These are phyloP conservation scores for Chrysodeixis includens DNA, from an alignment of 2,888 invertebrate genomes.

Conservation along the genomic window DNA sequence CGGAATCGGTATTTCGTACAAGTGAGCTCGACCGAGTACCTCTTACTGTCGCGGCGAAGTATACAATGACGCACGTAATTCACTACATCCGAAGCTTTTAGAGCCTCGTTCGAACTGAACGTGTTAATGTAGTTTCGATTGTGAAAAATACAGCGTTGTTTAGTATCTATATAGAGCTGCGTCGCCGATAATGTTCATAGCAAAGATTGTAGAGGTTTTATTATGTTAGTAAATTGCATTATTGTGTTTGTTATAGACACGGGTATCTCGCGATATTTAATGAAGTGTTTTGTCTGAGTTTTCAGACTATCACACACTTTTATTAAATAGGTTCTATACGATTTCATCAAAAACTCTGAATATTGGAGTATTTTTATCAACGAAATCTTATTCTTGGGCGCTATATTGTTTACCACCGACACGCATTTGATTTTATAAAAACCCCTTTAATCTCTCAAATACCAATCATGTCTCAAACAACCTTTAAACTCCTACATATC, in stretches of 20 bases:
- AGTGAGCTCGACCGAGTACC: conserved; percentile 7
- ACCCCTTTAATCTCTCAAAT: too few species aligned
- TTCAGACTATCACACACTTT: not conserved
- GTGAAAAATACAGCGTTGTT: conserved; percentile 16
- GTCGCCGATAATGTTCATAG: conserved; percentile 3
- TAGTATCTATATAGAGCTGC: conserved; percentile 11
- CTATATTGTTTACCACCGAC: too few species aligned
- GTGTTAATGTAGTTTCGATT: conserved; percentile 12
- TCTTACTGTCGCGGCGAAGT: conserved; percentile 8
- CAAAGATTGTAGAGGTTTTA: not conserved
- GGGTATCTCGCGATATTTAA: too few species aligned
- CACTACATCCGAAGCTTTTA: conserved; percentile 3
- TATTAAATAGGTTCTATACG: too few species aligned
- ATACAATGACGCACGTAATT: conserved; percentile 8
- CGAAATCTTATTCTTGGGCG: too few species aligned
- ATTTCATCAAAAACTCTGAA: too few species aligned
- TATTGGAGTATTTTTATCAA: too few species aligned
- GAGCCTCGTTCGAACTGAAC: conserved; percentile 6
- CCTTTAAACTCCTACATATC: not conserved
- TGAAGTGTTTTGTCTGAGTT: not conserved
- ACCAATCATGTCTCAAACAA: not conserved
- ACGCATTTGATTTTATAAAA: too few species aligned
- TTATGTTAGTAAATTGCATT: not conserved
- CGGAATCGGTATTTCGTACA: conserved; percentile 8
- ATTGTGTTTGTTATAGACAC: not conserved